Evolutionary conservation across 2,888 invertebrate genomes (phyloP), one percentile per base, ranked within the genome.

Genomic region (Mamestra brassicae): DNA sequence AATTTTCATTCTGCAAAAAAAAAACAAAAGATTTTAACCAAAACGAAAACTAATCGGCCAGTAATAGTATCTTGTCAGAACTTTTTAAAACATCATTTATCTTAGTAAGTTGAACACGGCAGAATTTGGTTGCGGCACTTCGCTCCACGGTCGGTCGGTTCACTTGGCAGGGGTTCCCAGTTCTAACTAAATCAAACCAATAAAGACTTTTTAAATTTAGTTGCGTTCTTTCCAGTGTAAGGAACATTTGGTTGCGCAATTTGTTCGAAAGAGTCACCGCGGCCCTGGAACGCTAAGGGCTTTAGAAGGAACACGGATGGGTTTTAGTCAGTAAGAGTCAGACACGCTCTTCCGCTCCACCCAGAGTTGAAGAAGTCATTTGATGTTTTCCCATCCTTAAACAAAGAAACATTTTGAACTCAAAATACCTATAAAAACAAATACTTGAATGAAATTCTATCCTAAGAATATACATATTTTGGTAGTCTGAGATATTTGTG

Each of bases 71-170:
- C 34, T 42, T 61, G 77, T 55, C 68, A 55, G 6, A 76, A 77
- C n/a, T 68, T 77, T 76, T 36, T 36, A 69, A 36, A 36, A n/a
- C 17, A 55, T 62, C 3, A 77, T 76, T 76, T 69, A 68, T 75
- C 75, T 75, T 54, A n/a, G 52, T 38, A 55, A 76, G 17, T 69
- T 69, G 47, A 55, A 62, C 69, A 34, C 11, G 76, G 26, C 2
- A 11, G 55, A 50, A 77, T 77, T 76, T 77, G 68, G 68, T 68
- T 36, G 34, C 55, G 75, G 54, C 42, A 69, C 34, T 69, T 50
- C 13, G 69, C 13, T 38, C 10, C 61, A 50, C 61, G 61, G 54
- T 68, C 10, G 6, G 52, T 17, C 34, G 42, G 15, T n/a, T 42
- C n/a, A 0, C n/a, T 45, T 54, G 54, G 60, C 68, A 54, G 38